Conservation (phyloP, 2,888 invertebrate genomes). For the Machimus atricapillus region DNA sequence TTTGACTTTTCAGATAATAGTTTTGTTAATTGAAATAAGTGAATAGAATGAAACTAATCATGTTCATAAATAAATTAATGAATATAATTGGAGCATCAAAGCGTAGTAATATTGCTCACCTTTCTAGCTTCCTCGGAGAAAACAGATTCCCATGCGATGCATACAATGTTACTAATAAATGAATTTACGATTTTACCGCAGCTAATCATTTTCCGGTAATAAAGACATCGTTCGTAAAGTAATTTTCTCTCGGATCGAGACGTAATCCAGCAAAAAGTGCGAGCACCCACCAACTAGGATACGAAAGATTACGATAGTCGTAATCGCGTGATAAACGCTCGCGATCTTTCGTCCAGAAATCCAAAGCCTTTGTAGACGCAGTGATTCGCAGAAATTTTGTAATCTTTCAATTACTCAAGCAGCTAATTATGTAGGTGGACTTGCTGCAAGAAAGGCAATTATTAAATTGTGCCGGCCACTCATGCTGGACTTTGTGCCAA, state of each 20-base stretch:
- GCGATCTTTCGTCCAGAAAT: background rate
- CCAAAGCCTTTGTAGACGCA: background rate
- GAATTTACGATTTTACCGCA: background rate
- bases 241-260: background rate
- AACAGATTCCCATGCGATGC: background rate
- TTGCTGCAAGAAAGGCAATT: background rate
- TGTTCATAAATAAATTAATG: background rate
- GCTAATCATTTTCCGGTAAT: background rate
- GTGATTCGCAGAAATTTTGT: conserved; percentile 10
- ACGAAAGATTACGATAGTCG: background rate
- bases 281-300: background rate
- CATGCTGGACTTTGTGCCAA: background rate
- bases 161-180: background rate
- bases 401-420: background rate
- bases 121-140: background rate
- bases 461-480: background rate
- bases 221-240: background rate
- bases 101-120: background rate
- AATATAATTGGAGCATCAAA: background rate
- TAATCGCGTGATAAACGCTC: background rate
- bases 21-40: too few relatives aligned
- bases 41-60: background rate
- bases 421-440: conserved; percentile 1
- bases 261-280: background rate
- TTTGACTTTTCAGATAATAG: too few relatives aligned